Percentiles rank a stretch among this genome's conserved stretches.
Evolutionary conservation across 2,113 vertebrate species (phyloP).

Genomic region (Ameiurus melas): DNA sequence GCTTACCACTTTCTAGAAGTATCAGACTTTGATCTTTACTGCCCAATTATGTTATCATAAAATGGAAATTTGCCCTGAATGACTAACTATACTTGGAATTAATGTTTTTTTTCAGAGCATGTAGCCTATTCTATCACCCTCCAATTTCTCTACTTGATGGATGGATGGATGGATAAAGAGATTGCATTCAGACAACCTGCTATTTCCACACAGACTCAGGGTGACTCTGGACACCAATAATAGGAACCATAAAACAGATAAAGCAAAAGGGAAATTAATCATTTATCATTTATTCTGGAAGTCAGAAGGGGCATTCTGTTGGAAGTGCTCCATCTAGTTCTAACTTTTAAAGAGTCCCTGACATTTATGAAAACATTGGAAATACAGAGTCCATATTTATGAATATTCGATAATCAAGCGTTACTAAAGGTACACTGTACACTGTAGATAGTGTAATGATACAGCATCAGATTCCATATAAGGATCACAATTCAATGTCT

Average conservation of each 20-base stretch:
- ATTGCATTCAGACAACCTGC: conserved; percentile 9
- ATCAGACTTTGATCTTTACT: background rate
- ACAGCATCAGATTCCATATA: background rate
- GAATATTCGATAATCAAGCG: background rate
- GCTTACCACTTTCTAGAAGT: background rate
- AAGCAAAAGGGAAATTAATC: background rate
- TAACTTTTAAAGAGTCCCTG: background rate
- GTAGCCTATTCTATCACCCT: conserved; percentile 1
- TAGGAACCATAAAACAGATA: background rate
- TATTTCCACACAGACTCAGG: background rate
- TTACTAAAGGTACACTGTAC: background rate
- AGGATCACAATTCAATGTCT: background rate
- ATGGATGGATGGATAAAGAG: no score
- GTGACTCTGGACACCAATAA: background rate
- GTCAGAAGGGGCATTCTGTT: background rate
- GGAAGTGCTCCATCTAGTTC: background rate
- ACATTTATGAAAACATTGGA: background rate
- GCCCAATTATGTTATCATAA: conserved; percentile 7
- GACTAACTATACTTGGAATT: background rate
- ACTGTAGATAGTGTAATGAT: background rate
- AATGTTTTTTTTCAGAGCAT: conserved; percentile 11
- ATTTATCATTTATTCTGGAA: background rate
- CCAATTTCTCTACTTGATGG: conserved; percentile 9
- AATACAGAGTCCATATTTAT: background rate
- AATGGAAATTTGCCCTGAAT: background rate